Percentiles rank a stretch among this genome's conserved stretches.
Conservation (phyloP, 2,888 invertebrate genomes). For the Dyspetes luteomarginatus region DNA sequence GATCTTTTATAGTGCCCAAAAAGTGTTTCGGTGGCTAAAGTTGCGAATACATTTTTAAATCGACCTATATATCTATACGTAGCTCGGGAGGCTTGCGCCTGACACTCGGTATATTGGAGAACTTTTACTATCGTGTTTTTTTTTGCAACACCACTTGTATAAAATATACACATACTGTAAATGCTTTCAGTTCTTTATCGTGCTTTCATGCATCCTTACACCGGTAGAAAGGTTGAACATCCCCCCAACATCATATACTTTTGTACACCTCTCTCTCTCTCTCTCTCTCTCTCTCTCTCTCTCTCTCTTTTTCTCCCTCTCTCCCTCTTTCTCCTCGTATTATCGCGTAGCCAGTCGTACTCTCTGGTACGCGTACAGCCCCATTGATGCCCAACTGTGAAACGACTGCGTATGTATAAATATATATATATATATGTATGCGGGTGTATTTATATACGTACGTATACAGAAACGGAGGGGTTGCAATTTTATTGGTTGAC, state of each 20-base stretch:
- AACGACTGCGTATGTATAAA: constrained; percentile 7
- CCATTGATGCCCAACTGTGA: neutral
- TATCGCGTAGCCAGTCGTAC: constrained; percentile 13
- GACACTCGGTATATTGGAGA: constrained; percentile 24
- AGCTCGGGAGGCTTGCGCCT: neutral
- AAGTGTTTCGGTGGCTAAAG: neutral
- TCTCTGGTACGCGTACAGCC: neutral
- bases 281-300: neutral
- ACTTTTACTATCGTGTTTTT: constrained; percentile 18
- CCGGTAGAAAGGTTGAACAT: constrained; percentile 33
- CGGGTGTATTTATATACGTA: constrained; percentile 1
- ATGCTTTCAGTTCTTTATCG: neutral
- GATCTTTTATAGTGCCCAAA: neutral
- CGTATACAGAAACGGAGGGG: constrained; percentile 28
- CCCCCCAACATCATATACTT: neutral
- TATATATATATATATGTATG: neutral
- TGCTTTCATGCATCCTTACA: constrained; percentile 33
- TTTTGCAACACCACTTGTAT: constrained; percentile 5
- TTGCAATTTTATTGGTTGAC: constrained; percentile 62
- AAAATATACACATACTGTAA: constrained; percentile 16
- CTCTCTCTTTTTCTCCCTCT: neutral
- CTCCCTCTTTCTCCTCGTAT: constrained; percentile 3
- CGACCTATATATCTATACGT: neutral
- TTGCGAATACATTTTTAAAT: neutral
- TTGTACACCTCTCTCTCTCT: neutral